These are phyloP conservation scores for Semotilus atromaculatus DNA, from an alignment of 2,797 vertebrate genomes.

Conservation along the genomic window DNA sequence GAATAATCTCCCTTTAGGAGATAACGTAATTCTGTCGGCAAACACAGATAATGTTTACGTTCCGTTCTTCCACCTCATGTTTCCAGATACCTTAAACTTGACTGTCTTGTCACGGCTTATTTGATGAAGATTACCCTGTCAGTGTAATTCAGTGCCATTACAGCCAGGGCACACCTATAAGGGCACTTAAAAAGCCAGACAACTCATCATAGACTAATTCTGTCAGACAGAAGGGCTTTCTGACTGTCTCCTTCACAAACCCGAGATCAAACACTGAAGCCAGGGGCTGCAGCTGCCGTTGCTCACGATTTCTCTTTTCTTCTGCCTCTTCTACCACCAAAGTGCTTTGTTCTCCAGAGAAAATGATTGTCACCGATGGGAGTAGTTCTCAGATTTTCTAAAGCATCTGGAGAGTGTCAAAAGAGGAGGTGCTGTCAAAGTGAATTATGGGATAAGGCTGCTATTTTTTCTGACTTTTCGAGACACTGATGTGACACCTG, in stretches of 20 bases:
- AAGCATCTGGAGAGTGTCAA: conserved; percentile 39
- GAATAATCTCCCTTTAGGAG: background rate
- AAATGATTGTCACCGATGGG: conserved; percentile 47
- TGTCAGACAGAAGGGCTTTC: conserved; percentile 50
- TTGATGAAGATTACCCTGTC: conserved; percentile 63
- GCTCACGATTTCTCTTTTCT: conserved; percentile 14
- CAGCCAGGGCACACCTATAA: conserved; percentile 53
- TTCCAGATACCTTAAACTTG: conserved; percentile 13
- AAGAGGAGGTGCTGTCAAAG: conserved; percentile 37
- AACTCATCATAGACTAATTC: conserved; percentile 59
- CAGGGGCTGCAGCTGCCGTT: conserved; percentile 29
- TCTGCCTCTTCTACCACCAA: background rate
- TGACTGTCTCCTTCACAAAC: conserved; percentile 32
- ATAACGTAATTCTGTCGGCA: background rate
- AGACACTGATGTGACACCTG: conserved; percentile 19
- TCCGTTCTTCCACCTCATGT: background rate
- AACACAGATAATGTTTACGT: background rate
- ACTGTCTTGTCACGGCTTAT: conserved; percentile 31
- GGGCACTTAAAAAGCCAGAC: conserved; percentile 46
- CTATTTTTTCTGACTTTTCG: conserved; percentile 18
- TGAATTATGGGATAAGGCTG: conserved; percentile 29
- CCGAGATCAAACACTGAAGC: conserved; percentile 44
- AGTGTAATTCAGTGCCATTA: conserved; percentile 67
- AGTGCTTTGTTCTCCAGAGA: conserved; percentile 45
- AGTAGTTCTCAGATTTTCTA: conserved; percentile 38